Base-by-base conservation (phyloP, 2,113 vertebrate species). In the Cyanoramphus novaezelandiae region DNA sequence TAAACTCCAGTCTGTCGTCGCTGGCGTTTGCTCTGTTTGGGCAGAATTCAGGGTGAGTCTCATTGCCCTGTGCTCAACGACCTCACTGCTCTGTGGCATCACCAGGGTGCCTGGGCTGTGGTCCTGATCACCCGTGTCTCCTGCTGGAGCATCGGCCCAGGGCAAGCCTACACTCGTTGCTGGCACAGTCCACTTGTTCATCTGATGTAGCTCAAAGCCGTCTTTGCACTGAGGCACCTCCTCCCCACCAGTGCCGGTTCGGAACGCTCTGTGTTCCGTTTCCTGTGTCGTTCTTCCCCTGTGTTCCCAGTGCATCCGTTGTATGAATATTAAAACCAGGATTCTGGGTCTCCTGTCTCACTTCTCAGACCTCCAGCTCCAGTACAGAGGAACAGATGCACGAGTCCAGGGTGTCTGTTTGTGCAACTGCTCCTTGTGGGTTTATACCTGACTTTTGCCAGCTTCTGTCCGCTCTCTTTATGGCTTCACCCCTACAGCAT, bases 211-310 rank as follows among this genome's bases (percentile, higher is more conserved):
- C 53, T 23, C 53, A 21, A 9, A 75, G 41, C 18, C 2, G 1
- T 5, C 41, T 20, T 20, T n/a, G n/a, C 46, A 5, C 2, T 1
- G 15, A 25, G 1, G 4, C n/a, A 1, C 29, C 35, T 37, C 62
- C 41, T 53, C 21, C n/a, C 59, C 21, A 3, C 31, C 19, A 6
- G 67, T 3, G 27, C 62, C 21, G 1, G 17, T n/a, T 37, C 68
- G 4, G 0, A 3, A 2, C 1, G 4, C 33, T 6, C 7, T 14
- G 17, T 46, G 63, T 35, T 27, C 3, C 1, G 0, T n/a, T 28
- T 21, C 69, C 70, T 10, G 6, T 6, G 12, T 55, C 37, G 17
- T 27, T 29, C 69, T 39, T 39, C 53, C 46, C 6, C 17, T 0
- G 9, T 2, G 6, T 11, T 46, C 27, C 46, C 59, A 35, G 35